Evolutionary conservation across 2,888 invertebrate genomes (phyloP), one percentile per base, ranked within the genome.

Genomic region (Mythimna impura): DNA sequence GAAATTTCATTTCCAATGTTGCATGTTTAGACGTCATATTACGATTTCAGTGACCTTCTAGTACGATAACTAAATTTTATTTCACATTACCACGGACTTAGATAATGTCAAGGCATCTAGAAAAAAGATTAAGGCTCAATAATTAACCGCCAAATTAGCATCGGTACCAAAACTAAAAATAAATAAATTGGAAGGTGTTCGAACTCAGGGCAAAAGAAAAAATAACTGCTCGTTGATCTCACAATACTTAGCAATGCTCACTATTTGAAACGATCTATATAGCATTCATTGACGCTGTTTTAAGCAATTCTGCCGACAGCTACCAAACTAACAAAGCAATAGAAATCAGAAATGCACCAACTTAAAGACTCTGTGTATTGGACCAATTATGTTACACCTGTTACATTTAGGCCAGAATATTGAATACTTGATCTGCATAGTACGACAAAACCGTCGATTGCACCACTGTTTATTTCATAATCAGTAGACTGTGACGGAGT

Each of bases 401-500:
- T 71, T 78, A 68, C 60, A 76, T 70, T 76, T 65, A 81, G 69
- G 61, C 61, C 52, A 72, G 54, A 68, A 47, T 66, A 69, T 78
- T 75, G 65, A 72, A 82, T 77, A 81, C 77, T 76, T 83, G 61
- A 71, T 61, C 71, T 68, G 60, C 43, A 62, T 68, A 60, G 43
- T 61, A 40, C 67, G 68, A 72, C 70, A 83, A 81, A 78, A 73
- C 71, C 17, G 64, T 50, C 14, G 60, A 75, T 84, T 84, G 82
- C 84, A 63, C 65, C 73, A 83, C 84, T 61, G 65, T 82, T 84
- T 81, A 82, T 83, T 84, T 78, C 80, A 73, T 83, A 78, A 74
- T 69, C 77, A 79, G 30, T 80, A 76, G 85, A 85, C 77, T 79
- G 83, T 81, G 76, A 85, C 84, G 66, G 81, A 85, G 79, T 64